Conservation (phyloP, 2,888 invertebrate genomes). For the Cremastinae sp. region DNA sequence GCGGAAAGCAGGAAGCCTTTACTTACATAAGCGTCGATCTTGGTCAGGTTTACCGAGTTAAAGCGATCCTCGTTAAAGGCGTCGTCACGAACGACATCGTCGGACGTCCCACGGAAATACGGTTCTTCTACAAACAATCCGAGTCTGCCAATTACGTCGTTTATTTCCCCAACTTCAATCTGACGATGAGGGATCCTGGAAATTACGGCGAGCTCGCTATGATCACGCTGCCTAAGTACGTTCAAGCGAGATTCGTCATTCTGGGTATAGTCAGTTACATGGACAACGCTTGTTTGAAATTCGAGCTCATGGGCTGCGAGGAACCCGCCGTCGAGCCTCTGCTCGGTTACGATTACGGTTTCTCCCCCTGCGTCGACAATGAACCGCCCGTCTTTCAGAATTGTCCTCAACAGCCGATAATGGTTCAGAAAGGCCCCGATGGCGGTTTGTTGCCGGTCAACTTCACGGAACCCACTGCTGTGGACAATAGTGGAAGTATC, state of each 20-base stretch:
- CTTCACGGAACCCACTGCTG: conserved; percentile 95
- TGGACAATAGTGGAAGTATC: conserved; percentile 97
- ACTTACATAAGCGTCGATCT: conserved; percentile 97
- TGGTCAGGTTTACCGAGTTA: conserved; percentile 95
- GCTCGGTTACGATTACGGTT: conserved; percentile 96
- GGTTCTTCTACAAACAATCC: conserved; percentile 97
- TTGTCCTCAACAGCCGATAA: conserved; percentile 95
- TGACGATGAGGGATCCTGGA: conserved; percentile 97
- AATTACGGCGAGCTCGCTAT: conserved; percentile 98
- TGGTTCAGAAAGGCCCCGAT: conserved; percentile 93
- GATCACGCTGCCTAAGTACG: conserved; percentile 96
- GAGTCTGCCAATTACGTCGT: conserved; percentile 97
- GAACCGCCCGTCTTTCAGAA: conserved; percentile 98
- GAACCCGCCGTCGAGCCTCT: conserved; percentile 91
- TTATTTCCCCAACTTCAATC: conserved; percentile 97
- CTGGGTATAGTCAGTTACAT: conserved; percentile 97
- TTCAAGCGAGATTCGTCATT: conserved; percentile 96
- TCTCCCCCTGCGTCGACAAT: conserved; percentile 96
- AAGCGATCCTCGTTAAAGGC: conserved; percentile 95
- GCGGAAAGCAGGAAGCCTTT: conserved; percentile 97
- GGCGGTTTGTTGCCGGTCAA: conserved; percentile 95
- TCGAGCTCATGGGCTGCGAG: conserved; percentile 97
- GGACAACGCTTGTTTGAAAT: conserved; percentile 97
- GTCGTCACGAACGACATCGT: conserved; percentile 97
- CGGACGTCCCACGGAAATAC: conserved; percentile 96